phyloP scores from a whole-genome alignment of 2,888 invertebrate genomes.

The Tetragnatha montana region DNA sequence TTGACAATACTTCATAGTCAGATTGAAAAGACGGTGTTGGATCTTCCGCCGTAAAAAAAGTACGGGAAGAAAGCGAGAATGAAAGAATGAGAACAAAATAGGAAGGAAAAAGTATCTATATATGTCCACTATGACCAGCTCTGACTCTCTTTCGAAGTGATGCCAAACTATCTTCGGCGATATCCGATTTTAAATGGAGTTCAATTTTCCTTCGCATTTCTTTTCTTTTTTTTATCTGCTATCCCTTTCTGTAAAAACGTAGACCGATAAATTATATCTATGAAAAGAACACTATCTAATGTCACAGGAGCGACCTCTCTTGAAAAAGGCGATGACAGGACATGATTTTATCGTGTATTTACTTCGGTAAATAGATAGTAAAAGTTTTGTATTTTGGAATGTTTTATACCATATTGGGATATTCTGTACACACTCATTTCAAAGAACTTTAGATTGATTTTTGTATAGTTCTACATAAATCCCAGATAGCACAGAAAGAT shows the following conservation, averaged over 20 bases:
- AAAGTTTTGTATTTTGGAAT: not conserved
- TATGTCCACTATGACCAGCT: constrained; percentile 36
- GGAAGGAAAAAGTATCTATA: constrained; percentile 26
- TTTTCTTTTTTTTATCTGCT: constrained; percentile 25
- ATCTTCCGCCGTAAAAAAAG: constrained; percentile 28
- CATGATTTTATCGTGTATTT: constrained; percentile 45
- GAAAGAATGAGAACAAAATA: constrained; percentile 39
- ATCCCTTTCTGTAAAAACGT: constrained; percentile 26
- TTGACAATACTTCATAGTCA: constrained; percentile 65
- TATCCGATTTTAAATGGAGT: constrained; percentile 66
- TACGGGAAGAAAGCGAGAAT: constrained; percentile 29
- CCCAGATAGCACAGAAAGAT: no score
- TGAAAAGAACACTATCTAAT: constrained; percentile 49
- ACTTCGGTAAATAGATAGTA: constrained; percentile 13
- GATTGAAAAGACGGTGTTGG: constrained; percentile 62
- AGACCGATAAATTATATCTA: constrained; percentile 53
- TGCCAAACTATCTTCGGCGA: constrained; percentile 55
- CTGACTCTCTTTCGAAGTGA: constrained; percentile 20
- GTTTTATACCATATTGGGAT: no score
- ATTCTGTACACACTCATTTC: no score
- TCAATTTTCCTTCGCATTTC: constrained; percentile 42
- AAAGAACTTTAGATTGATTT: no score
- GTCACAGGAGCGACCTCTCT: constrained; percentile 27
- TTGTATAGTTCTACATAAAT: no score
- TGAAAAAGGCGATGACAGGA: constrained; percentile 14